Evolutionary conservation across 2,888 invertebrate species (phyloP), one percentile per base, ranked within the genome.

Genomic region (Oasisia sp.): DNA sequence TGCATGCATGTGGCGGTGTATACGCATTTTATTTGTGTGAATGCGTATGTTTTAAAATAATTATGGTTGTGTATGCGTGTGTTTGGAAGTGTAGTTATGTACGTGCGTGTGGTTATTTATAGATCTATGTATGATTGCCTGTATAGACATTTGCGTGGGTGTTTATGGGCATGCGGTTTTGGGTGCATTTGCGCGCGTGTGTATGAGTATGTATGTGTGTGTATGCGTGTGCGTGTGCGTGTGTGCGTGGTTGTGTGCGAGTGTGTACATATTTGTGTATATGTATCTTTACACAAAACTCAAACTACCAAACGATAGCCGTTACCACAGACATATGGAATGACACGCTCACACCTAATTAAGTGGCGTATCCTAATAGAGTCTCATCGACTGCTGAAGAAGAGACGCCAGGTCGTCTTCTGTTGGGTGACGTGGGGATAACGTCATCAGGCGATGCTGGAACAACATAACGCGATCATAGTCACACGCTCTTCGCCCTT

Each of bases 371-470:
- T 7, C 5, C 74, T 74, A 96, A 93, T 98, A 98, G 91, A 98
- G 97, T 92, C 97, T 97, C 97, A 98, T 97, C 0, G 98, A 98
- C 92, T 98, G 97, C 96, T 98, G 98, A 95, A 98, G 97, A 32
- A 98, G 95, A 93, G 96, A 97, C 0, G 97, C 96, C 93, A 98
- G 97, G 96, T 98, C 98, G 94, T 98, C 98, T 95, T 97, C 97
- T 3, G 97, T 97, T 95, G 98, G 98, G 92, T 97, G 97, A 91
- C 98, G 96, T 0, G 98, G 98, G 1, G 98, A 97, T 94, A 98
- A 96, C 95, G 98, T 98, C 32, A 98, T 97, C 89, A 98, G 97
- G n/a, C 98, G 97, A 95, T 98, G 97, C 98, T 98, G 97, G 92
- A 96, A 97, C 96, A 93, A 93, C 93, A 94, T 74, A 74, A 74